phyloP scores from a whole-genome alignment of 2,888 invertebrate species.

The Caenorhabditis sulstoni region DNA sequence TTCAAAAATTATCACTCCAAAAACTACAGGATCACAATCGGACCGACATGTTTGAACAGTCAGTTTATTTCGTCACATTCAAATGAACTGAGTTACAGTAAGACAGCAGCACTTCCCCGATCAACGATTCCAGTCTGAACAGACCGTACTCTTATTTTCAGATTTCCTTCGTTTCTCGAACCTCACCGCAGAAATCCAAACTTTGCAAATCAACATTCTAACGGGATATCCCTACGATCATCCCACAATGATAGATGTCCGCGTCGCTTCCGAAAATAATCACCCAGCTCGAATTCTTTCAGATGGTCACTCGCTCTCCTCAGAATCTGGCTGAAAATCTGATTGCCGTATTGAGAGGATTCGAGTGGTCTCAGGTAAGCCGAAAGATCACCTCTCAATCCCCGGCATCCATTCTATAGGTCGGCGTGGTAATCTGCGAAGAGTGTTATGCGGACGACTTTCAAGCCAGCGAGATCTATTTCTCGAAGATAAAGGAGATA shows the following conservation, averaged over 20 bases:
- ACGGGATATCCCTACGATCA: slow-evolving; percentile 39
- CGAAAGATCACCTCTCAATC: no score
- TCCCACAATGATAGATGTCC: slow-evolving; percentile 56
- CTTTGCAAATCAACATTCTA: slow-evolving; percentile 45
- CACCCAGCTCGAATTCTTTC: background rate
- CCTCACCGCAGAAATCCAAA: slow-evolving; percentile 39
- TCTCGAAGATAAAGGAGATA: slow-evolving; percentile 12
- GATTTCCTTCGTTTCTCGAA: slow-evolving; percentile 55
- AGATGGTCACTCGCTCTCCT: slow-evolving; percentile 61
- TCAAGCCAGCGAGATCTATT: slow-evolving; percentile 32
- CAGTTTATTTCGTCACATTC: no score
- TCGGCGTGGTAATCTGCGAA: slow-evolving; percentile 31
- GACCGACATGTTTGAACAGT: slow-evolving; percentile 51
- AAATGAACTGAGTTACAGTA: no score
- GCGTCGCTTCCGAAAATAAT: background rate
- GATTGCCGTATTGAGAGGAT: slow-evolving; percentile 47
- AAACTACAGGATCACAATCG: slow-evolving; percentile 46
- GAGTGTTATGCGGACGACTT: slow-evolving; percentile 45
- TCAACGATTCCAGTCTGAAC: no score
- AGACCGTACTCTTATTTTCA: slow-evolving; percentile 10
- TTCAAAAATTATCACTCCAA: slow-evolving; percentile 40
- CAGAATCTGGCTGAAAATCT: slow-evolving; percentile 61
- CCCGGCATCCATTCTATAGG: slow-evolving; percentile 2
- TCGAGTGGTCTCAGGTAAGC: slow-evolving; percentile 57
- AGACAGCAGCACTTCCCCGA: no score